Conservation (phyloP, 2,113 vertebrate species). For the Peromyscus maniculatus region DNA sequence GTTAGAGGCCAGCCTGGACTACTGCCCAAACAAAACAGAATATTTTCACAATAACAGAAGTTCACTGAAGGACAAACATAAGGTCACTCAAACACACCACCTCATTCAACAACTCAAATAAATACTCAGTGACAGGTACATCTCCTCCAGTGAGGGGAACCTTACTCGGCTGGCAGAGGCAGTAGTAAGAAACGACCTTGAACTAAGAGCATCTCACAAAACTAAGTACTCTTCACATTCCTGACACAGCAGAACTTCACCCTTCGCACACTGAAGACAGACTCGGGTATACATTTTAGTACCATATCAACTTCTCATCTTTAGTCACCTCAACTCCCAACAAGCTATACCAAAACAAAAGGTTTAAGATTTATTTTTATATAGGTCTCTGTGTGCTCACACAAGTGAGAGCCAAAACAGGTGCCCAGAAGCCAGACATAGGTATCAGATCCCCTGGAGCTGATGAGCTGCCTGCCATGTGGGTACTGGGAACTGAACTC, state of each 20-base stretch:
- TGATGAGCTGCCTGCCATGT: not conserved
- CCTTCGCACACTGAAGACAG: constrained; percentile 66
- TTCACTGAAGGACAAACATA: not conserved
- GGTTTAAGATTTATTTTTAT: not conserved
- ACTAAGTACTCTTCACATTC: not conserved
- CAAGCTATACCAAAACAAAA: constrained; percentile 52
- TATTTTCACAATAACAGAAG: not conserved
- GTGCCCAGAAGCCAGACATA: not conserved
- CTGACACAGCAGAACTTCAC: constrained; percentile 4
- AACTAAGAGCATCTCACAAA: not conserved
- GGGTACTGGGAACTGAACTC: not conserved
- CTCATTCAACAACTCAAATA: constrained; percentile 20
- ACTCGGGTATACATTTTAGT: not conserved
- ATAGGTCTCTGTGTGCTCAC: not conserved
- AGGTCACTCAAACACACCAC: not conserved
- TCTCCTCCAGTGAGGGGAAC: constrained; percentile 2
- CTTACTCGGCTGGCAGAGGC: not conserved
- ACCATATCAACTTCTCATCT: constrained; percentile 14
- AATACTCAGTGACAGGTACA: not conserved
- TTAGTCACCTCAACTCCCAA: constrained; percentile 57
- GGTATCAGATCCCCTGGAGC: not conserved
- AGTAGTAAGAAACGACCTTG: not conserved
- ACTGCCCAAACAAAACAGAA: not conserved
- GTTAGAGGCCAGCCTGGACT: not conserved
- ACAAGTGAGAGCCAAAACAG: not conserved